A percentile compares a stretch with the other conserved stretches of the same genome.
These are phyloP conservation scores for Agrypnia vestita DNA, from an alignment of 1,140 invertebrate species.

Conservation along the genomic window DNA sequence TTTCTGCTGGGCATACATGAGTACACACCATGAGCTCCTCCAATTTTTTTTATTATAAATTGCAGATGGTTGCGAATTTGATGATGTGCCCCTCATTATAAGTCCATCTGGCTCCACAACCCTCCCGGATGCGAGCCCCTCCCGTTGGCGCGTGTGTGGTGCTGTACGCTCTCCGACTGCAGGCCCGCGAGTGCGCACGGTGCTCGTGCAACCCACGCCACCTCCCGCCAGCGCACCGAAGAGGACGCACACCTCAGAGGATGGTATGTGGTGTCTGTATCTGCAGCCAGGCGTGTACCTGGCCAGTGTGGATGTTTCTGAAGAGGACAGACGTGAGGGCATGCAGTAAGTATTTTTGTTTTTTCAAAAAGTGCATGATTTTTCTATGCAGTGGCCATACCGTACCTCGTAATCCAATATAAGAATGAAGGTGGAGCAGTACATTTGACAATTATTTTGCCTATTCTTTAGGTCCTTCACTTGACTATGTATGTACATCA, in stretches of 20 bases:
- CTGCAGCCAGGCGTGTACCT: conserved; percentile 81
- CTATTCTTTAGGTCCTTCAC: too few relatives aligned
- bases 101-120: conserved; percentile 53
- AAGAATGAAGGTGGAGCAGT: too few relatives aligned
- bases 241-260: conserved; percentile 72
- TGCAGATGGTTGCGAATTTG: conserved; percentile 66
- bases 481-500: too few relatives aligned
- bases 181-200: conserved; percentile 6
- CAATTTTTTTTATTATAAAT: not conserved
- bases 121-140: conserved; percentile 53
- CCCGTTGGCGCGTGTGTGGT: conserved; percentile 68
- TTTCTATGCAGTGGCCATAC: conserved; percentile 34
- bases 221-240: conserved; percentile 61
- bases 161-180: conserved; percentile 61
- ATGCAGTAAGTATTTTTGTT: conserved; percentile 74
- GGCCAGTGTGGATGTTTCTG: conserved; percentile 78
- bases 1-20: too few relatives aligned
- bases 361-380: not conserved
- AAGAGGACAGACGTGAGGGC: conserved; percentile 77
- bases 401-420: too few relatives aligned
- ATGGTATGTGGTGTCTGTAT: conserved; percentile 81
- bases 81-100: conserved; percentile 63
- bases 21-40: too few relatives aligned
- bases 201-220: conserved; percentile 29
- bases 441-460: too few relatives aligned